Percentiles rank a stretch among this genome's conserved stretches.
phyloP scores from a whole-genome alignment of 2,113 vertebrate species.

The Caracal caracal region DNA sequence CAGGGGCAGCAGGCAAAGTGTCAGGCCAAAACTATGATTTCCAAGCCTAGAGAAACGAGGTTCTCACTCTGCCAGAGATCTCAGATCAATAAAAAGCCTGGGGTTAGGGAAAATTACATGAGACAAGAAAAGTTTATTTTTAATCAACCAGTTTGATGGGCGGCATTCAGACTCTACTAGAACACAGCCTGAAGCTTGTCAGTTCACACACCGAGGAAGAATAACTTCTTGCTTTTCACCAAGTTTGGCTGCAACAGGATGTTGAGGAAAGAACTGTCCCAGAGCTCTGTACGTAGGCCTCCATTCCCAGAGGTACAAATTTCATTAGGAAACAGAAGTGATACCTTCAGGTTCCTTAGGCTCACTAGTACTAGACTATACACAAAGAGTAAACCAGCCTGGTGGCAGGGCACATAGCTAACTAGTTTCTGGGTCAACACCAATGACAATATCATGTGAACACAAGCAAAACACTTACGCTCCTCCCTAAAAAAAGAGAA shows the following conservation, averaged over 20 bases:
- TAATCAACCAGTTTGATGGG: background rate
- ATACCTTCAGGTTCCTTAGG: background rate
- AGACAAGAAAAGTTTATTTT: background rate
- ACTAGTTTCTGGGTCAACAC: background rate
- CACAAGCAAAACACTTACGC: background rate
- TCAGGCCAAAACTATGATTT: constrained; percentile 10
- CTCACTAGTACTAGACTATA: background rate
- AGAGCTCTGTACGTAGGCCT: background rate
- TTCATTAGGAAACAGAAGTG: constrained; percentile 20
- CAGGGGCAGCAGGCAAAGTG: background rate
- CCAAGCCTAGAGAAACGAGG: background rate
- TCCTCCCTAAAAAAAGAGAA: background rate
- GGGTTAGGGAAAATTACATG: background rate
- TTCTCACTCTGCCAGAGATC: constrained; percentile 1
- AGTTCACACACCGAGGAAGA: background rate
- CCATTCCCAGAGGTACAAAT: background rate
- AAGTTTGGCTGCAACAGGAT: background rate
- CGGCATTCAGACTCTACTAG: background rate
- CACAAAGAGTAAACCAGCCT: background rate
- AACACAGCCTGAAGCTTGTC: background rate
- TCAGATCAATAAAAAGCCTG: background rate
- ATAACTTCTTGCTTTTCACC: constrained; percentile 8
- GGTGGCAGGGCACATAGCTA: background rate
- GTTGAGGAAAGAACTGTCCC: background rate
- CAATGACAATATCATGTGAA: background rate